A percentile compares a stretch with the other conserved stretches of the same genome.
Conservation (phyloP, 2,797 vertebrate species). For the Pachyuromys duprasi region DNA sequence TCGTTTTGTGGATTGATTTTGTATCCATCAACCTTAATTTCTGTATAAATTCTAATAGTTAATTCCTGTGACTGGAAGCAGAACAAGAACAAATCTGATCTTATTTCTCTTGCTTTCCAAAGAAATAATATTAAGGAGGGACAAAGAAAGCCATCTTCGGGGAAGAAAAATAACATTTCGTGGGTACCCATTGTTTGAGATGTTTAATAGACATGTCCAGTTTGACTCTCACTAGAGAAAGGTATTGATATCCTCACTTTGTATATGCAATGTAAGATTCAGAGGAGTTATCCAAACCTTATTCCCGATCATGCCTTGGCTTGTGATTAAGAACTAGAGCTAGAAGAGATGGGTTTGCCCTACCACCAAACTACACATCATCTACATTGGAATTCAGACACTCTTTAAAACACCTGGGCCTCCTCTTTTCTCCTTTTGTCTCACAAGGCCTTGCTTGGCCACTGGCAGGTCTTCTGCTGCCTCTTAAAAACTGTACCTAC, state of each 20-base stretch:
- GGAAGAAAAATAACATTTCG: background rate
- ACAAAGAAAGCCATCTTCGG: background rate
- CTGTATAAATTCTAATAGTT: slow-evolving; percentile 15
- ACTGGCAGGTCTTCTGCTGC: background rate
- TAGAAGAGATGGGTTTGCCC: background rate
- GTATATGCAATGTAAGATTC: background rate
- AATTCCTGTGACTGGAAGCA: background rate
- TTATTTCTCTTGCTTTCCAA: slow-evolving; percentile 37
- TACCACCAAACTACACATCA: background rate
- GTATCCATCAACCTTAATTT: slow-evolving; percentile 14
- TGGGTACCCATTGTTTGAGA: background rate
- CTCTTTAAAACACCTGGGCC: background rate
- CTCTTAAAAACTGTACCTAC: background rate
- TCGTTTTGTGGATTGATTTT: slow-evolving; percentile 22
- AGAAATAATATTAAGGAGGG: slow-evolving; percentile 21
- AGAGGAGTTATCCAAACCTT: background rate
- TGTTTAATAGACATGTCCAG: background rate
- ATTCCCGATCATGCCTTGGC: background rate
- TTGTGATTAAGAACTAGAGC: background rate
- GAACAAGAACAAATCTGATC: background rate
- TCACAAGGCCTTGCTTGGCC: background rate
- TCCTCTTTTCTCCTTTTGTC: background rate
- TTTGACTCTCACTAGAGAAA: slow-evolving; percentile 32
- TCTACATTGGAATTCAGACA: background rate
- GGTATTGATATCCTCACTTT: background rate